Base-by-base conservation (phyloP, 64 coral and sea anemone species). In the Pachyseris speciosa region DNA sequence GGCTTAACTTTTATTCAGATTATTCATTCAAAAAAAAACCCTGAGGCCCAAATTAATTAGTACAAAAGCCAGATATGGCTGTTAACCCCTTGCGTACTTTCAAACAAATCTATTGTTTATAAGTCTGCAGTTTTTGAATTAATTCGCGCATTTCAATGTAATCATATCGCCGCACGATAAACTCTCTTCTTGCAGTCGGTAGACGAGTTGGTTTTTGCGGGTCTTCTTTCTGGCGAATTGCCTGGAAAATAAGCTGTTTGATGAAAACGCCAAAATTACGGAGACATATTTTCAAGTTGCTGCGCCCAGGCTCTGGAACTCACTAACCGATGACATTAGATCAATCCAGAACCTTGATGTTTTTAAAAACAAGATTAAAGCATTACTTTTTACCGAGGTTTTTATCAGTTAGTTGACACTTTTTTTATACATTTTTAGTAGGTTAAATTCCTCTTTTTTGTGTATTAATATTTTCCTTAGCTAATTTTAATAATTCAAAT, bases 81-180 rank as follows among this genome's bases (percentile, higher is more conserved):
- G 29, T 22, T 61, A 26, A 38, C 55, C 77, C 51, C 57, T 39
- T 81, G 77, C 34, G 48, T 58, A 20, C 29, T 58, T 31, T 17
- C 32, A 36, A 39, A 33, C 22, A 30, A 26, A 60, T n/a, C 34
- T 31, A 61, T 61, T 81, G 77, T 63, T 81, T 60, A 25, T 20
- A n/a, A 27, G 40, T 39, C 77, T n/a, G 33, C 10, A 39, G 51
- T 22, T 39, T 81, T 40, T 57, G 32, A 59, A 81, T 81, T 81
- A 39, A 61, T 60, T 38, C 55, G 10, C 53, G 34, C 20, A 26
- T 61, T 36, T 39, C 77, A 81, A 24, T 39, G 51, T 36, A 37
- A 81, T n/a, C n/a, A n/a, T 81, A 40, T 39, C 60, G 63, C 77
- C 77, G n/a, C 77, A 81, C 12, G 34, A 74, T 9, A 50, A 51